Evolutionary conservation across 2,797 vertebrate genomes (phyloP), one percentile per base, ranked within the genome.

Genomic region (Artibeus lituratus): DNA sequence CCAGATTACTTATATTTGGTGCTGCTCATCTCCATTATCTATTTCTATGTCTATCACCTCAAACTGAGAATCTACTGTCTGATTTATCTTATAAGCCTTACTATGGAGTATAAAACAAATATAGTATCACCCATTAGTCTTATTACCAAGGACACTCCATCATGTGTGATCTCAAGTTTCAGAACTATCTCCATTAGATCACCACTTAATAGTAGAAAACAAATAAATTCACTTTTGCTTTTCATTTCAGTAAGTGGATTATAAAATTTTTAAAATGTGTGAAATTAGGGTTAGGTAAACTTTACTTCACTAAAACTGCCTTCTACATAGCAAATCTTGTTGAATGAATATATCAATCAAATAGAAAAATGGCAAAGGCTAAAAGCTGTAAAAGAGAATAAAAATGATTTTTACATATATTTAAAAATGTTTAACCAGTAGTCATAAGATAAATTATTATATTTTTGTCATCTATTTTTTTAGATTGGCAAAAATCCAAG

Each of bases 391-490:
- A 26, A 87, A 26, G 1, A 87, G 81, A 87, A 55, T 37, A 84
- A 24, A 96, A 96, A 85, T 91, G 35, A 26, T 15, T 86, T 76
- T 89, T 86, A 76, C 8, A 81, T 51, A 47, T 77, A 73, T 91
- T 94, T 84, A 32, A 69, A 82, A 74, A 94, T 87, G 26, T 21
- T 74, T n/a, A 62, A 67, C 29, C 29, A 87, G 15, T 39, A 94
- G n/a, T 88, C 21, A 47, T 62, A 72, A 69, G 32, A 90, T 57
- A 85, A 70, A 93, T 74, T 91, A 87, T 73, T 78, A 32, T 53
- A 67, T 62, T 81, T 95, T 88, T 95, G 86, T 85, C 29, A 91
- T 55, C 32, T 78, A 86, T 69, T 53, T 37, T 69, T 53, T 77
- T 77, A 91, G 10, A 49, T 62, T 88, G 80, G 74, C 32, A 89